A percentile compares a stretch with the other conserved stretches of the same genome.
Conservation (phyloP, 1,140 invertebrate species). For the Heliconius melpomene region DNA sequence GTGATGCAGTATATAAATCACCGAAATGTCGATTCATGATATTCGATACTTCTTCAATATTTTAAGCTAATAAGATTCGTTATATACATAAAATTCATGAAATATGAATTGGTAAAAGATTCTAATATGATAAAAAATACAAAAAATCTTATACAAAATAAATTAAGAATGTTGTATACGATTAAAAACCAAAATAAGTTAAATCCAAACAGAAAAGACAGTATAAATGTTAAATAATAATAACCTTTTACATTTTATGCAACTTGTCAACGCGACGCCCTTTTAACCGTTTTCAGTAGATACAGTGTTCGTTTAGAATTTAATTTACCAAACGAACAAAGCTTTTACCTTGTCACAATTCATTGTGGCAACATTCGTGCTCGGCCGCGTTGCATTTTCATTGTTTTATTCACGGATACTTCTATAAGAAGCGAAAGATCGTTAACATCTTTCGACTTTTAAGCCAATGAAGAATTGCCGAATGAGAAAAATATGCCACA, state of each 20-base stretch:
- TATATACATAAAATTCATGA: neutral
- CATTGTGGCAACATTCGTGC: constrained; percentile 58
- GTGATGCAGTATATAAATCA: constrained; percentile 58
- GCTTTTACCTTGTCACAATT: constrained; percentile 70
- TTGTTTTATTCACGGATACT: constrained; percentile 51
- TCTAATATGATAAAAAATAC: neutral
- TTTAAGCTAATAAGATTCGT: neutral
- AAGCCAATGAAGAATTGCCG: neutral
- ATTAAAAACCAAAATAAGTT: neutral
- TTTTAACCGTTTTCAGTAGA: constrained; percentile 51
- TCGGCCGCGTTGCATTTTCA: constrained; percentile 53
- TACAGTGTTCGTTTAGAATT: constrained; percentile 62
- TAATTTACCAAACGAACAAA: constrained; percentile 68
- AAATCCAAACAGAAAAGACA: neutral
- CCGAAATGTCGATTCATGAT: constrained; percentile 32
- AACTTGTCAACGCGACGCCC: constrained; percentile 37
- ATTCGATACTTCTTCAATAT: constrained; percentile 22
- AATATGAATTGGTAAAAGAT: neutral
- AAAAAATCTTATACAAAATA: no score
- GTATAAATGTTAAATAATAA: neutral
- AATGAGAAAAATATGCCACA: neutral
- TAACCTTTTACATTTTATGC: constrained; percentile 29
- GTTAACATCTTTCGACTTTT: constrained; percentile 6
- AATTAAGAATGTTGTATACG: no score
- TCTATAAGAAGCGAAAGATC: constrained; percentile 30